Base-by-base conservation (phyloP, 2,888 invertebrate species). In the Proisotoma minuta region DNA sequence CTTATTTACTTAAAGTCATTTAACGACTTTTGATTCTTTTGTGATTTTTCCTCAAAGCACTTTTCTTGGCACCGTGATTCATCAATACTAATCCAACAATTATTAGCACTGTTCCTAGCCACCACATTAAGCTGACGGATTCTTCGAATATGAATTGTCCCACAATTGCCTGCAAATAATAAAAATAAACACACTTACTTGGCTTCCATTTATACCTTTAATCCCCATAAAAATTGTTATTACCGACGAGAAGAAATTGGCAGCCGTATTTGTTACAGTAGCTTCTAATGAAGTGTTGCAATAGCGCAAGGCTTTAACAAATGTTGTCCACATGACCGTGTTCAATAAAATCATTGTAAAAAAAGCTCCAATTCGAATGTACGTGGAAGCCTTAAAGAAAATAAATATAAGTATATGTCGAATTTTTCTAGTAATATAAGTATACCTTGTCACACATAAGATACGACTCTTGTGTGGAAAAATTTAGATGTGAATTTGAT, bases 141-240 rank as follows among this genome's bases (percentile, higher is more conserved):
- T 91, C 91, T 22, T 82, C 81, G 77, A 90, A 91, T 47, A 89
- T 73, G 5, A 85, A 63, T 57, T 83, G 76, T 2, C 91, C 91
- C 59, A 87, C 79, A 39, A 88, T 62, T 48, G 89, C 90, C 91
- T 91, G 79, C 39, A 79, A 78, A 43, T 72, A 73, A 72, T 72
- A 75, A 10, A 26, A 43, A 18, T 5, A 4, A 26, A 56, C 10
- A 53, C n/a, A n/a, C n/a, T n/a, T n/a, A n/a, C n/a, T n/a, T n/a
- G n/a, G n/a, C n/a, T n/a, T n/a, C n/a, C n/a, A 51, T 20, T 29
- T 53, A 28, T 10, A 3, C 18, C 23, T 5, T 4, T 15, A 23
- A 4, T 22, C 24, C 10, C 27, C 29, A 28, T n/a, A 56, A 3
- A 53, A 40, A 24, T 1, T 27, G 27, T 20, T 26, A 28, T 28